Conservation (phyloP, 2,113 vertebrate species). For the Megaleporinus macrocephalus region DNA sequence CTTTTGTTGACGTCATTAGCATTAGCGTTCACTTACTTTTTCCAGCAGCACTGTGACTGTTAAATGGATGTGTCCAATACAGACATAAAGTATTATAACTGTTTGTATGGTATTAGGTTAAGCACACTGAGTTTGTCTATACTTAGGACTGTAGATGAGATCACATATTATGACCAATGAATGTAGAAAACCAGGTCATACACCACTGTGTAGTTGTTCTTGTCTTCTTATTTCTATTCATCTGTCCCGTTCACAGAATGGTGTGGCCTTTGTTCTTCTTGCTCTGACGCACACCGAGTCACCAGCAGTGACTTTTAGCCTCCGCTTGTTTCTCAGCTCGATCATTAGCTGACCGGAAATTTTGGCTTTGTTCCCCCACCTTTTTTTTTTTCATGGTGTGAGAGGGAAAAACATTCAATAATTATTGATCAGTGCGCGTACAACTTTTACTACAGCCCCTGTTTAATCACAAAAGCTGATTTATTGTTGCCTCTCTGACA, state of each 20-base stretch:
- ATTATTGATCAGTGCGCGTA: constrained; percentile 77
- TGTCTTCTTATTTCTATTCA: neutral
- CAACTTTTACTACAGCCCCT: constrained; percentile 82
- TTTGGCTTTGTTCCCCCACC: constrained; percentile 52
- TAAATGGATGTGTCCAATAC: too few relatives aligned
- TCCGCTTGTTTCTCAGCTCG: neutral
- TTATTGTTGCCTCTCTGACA: constrained; percentile 80
- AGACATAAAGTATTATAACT: too few relatives aligned
- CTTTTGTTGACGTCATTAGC: too few relatives aligned
- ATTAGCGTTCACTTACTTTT: too few relatives aligned
- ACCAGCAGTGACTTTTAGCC: neutral
- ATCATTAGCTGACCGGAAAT: constrained; percentile 68
- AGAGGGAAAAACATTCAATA: constrained; percentile 79
- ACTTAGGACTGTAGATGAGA: too few relatives aligned
- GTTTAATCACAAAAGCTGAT: constrained; percentile 87
- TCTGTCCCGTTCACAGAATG: neutral
- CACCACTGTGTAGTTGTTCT: neutral
- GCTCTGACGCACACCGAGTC: neutral
- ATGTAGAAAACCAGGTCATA: too few relatives aligned
- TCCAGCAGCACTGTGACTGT: too few relatives aligned
- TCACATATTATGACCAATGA: too few relatives aligned
- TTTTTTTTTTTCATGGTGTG: constrained; percentile 55
- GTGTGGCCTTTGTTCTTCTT: neutral
- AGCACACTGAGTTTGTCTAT: too few relatives aligned
- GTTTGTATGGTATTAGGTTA: too few relatives aligned